phyloP scores from a whole-genome alignment of 2,888 invertebrate species.

The Neoscelio sp. region DNA sequence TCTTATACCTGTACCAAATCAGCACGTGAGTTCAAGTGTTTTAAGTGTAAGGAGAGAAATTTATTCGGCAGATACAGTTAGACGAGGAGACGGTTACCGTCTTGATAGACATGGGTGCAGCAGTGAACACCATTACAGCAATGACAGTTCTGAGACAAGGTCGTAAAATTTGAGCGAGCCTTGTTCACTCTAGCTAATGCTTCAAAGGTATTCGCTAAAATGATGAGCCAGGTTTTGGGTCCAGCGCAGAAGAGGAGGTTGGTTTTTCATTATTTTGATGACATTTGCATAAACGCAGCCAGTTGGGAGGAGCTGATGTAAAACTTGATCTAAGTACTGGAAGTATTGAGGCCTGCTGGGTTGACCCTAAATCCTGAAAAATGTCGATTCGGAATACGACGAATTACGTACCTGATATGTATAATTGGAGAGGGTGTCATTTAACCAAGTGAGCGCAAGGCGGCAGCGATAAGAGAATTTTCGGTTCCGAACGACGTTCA shows the following conservation, averaged over 20 bases:
- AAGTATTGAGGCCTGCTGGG: not conserved
- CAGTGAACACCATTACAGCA: not conserved
- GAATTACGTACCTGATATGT: too few relatives aligned
- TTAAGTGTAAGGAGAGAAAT: too few relatives aligned
- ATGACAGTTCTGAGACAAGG: not conserved
- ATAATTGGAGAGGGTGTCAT: too few relatives aligned
- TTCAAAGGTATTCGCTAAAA: not conserved
- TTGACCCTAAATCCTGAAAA: conserved; percentile 34
- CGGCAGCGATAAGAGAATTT: too few relatives aligned
- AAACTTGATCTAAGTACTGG: not conserved
- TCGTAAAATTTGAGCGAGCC: not conserved
- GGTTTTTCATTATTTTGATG: not conserved
- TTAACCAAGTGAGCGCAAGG: too few relatives aligned
- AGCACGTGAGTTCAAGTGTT: too few relatives aligned
- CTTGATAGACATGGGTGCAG: not conserved
- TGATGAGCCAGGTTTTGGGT: not conserved
- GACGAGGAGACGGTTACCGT: too few relatives aligned
- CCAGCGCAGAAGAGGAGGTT: not conserved
- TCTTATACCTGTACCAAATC: too few relatives aligned
- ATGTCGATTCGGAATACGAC: too few relatives aligned
- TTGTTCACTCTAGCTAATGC: not conserved
- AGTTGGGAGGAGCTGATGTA: not conserved
- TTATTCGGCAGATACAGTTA: too few relatives aligned
- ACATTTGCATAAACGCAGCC: not conserved
- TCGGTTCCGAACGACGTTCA: too few relatives aligned